Evolutionary conservation across 2,888 invertebrate genomes (phyloP).

Genomic region (Zhuqinia jingwanae): DNA sequence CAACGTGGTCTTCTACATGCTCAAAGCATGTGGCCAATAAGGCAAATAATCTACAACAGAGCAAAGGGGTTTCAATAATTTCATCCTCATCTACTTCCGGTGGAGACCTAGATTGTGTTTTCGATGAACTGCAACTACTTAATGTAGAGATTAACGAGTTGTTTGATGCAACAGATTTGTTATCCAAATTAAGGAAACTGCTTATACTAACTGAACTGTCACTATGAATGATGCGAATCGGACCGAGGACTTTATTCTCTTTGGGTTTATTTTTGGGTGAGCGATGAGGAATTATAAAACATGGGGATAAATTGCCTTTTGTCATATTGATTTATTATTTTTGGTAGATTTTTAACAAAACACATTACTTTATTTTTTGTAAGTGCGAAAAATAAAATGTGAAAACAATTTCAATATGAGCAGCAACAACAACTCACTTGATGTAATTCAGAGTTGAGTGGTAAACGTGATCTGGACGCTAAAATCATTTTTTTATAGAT

Average conservation of each 20-base stretch:
- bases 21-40: slow-evolving; percentile 60
- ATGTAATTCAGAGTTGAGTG: too few species aligned
- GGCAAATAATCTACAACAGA: slow-evolving; percentile 56
- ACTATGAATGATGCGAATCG: slow-evolving; percentile 55
- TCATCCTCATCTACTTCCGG: not conserved
- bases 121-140: not conserved
- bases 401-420: too few species aligned
- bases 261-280: slow-evolving; percentile 38
- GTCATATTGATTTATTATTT: slow-evolving; percentile 19
- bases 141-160: not conserved
- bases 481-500: too few species aligned
- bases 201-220: slow-evolving; percentile 50
- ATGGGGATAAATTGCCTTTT: not conserved
- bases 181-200: not conserved
- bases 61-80: slow-evolving; percentile 20
- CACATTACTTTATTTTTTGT: too few species aligned
- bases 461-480: too few species aligned
- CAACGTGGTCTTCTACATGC: slow-evolving; percentile 47
- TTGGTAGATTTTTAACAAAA: too few species aligned
- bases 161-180: slow-evolving; percentile 5
- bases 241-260: slow-evolving; percentile 22
- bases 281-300: slow-evolving; percentile 1
- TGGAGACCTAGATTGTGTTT: not conserved
- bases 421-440: too few species aligned
- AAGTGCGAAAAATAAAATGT: too few species aligned